Base-by-base conservation (phyloP, 2,888 invertebrate species). In the Agrenia bidenticulata region DNA sequence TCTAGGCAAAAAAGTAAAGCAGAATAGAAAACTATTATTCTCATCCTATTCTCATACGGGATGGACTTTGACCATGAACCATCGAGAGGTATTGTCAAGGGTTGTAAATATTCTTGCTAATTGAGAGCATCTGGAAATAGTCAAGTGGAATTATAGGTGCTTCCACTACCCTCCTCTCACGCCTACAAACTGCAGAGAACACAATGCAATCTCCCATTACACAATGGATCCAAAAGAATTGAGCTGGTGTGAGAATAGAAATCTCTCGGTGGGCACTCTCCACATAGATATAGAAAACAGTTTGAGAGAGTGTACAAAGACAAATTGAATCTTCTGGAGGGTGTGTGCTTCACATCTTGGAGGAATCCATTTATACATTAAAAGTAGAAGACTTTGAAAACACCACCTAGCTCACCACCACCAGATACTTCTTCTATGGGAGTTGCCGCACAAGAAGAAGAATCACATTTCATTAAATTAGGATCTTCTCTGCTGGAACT, bases 381-480 rank as follows among this genome's bases (percentile, higher is more conserved):
- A 32, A 32, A 32, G 32, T 32, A 7, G 5, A 15, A 45, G 19
- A 9, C 45, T 19, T 17, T 15, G 15, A 45, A n/a, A 45, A 45
- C 45, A 45, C 55, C 55, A 55, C 55, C 55, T 24, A 53, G 23
- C 23, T 26, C 17, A 7, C 7, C 17, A 24, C 45, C 19, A 2
- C 24, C 26, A 55, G 23, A n/a, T 9, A 9, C 21, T 45, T 19
- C 21, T 45, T 19, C 5, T 9, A 19, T 19, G 21, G 32, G 32
- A 55, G 55, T 55, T 55, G 55, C 55, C 55, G 26, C 55, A 55
- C 55, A 55, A 55, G 55, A 27, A 23, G 55, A 24, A 55, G 55
- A 24, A 55, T 55, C 55, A 26, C 55, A 55, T 55, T 55, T 55
- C 55, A 27, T 32, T 55, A 55, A 55, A 55, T 55, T 55, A 55